Evolutionary conservation across 2,797 vertebrate species (phyloP).

Genomic region (Linurgus olivaceus): DNA sequence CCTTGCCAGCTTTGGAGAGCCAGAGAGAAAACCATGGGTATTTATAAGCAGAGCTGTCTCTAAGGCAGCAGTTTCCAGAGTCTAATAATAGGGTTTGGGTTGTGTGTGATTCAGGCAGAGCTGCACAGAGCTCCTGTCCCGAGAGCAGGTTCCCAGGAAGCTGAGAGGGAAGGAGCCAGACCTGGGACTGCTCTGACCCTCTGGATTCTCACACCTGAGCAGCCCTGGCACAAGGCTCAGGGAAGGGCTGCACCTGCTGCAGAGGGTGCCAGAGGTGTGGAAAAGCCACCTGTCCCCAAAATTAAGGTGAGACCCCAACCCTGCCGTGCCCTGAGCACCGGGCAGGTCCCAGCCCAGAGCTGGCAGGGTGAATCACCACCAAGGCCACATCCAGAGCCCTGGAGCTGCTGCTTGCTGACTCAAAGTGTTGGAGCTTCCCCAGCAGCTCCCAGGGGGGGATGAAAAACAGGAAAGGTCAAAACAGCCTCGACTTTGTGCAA

Average conservation of each 20-base stretch:
- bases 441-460: not conserved
- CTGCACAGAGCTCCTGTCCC: conserved; percentile 1
- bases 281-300: not conserved
- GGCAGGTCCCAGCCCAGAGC: not conserved
- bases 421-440: not conserved
- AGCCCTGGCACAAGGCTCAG: rapidly evolving
- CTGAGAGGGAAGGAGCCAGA: not conserved
- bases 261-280: not conserved
- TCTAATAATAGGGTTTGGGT: conserved; percentile 51
- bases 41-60: conserved; percentile 55
- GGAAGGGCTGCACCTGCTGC: not conserved
- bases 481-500: not conserved
- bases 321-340: not conserved
- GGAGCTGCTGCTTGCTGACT: not conserved
- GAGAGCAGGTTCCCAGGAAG: not conserved
- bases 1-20: not conserved
- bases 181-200: not conserved
- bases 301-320: not conserved
- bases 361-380: not conserved
- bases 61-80: conserved; percentile 53
- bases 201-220: not conserved
- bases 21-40: not conserved
- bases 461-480: conserved; percentile 5
- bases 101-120: conserved; percentile 7
- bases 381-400: not conserved